Percentiles rank a stretch among this genome's conserved stretches.
phyloP scores from a whole-genome alignment of 2,797 vertebrate genomes.

The Austrolebias charrua region DNA sequence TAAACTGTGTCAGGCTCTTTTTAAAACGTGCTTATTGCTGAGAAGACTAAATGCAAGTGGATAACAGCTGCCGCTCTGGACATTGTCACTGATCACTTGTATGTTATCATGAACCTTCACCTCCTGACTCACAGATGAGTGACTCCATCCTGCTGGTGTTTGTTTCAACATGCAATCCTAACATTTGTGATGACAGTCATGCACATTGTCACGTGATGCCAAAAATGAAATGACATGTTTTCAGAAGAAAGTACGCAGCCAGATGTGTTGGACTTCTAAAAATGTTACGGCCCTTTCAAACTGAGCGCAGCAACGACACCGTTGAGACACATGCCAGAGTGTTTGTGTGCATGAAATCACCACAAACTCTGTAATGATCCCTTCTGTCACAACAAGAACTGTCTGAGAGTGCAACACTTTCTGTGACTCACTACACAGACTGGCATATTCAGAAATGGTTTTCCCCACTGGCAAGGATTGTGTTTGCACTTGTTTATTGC shows the following conservation, averaged over 20 bases:
- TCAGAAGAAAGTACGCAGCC: not conserved
- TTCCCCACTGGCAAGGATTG: not conserved
- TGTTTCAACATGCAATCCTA: slow-evolving; percentile 6
- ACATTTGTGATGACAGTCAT: not conserved
- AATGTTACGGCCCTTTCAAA: not conserved
- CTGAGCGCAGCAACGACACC: not conserved
- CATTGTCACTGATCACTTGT: slow-evolving; percentile 34
- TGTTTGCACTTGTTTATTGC: not conserved
- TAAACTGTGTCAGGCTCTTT: slow-evolving; percentile 32
- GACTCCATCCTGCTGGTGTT: slow-evolving; percentile 14
- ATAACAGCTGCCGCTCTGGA: slow-evolving; percentile 16
- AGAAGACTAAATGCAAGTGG: slow-evolving; percentile 27
- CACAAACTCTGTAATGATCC: slow-evolving; percentile 9
- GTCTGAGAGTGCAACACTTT: slow-evolving; percentile 1
- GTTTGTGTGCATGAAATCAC: not conserved
- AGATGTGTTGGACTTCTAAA: not conserved
- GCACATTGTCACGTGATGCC: not conserved
- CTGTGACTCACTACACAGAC: slow-evolving; percentile 4
- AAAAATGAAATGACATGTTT: too few relatives aligned
- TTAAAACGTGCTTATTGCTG: slow-evolving; percentile 25
- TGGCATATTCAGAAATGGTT: not conserved
- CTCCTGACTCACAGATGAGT: slow-evolving; percentile 6
- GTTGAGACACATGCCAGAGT: not conserved
- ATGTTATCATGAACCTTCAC: slow-evolving; percentile 35
- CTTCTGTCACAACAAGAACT: slow-evolving; percentile 8